A percentile compares a stretch with the other conserved stretches of the same genome.
These are phyloP conservation scores for Rotaria macrura DNA, from an alignment of 2,888 invertebrate genomes.

Conservation along the genomic window DNA sequence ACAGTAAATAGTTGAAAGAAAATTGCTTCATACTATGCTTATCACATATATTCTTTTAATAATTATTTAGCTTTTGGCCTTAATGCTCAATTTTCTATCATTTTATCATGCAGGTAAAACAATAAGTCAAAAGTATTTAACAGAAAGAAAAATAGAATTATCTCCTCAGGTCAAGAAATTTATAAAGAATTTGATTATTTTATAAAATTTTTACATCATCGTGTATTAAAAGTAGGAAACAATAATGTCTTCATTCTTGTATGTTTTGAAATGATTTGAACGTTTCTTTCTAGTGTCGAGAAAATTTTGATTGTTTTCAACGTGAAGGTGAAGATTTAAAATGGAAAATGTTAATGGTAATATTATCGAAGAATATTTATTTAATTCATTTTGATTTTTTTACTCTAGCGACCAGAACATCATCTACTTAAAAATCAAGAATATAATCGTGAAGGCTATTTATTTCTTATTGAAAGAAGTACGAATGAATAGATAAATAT, in stretches of 20 bases:
- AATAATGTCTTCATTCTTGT: not conserved
- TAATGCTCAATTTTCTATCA: slow-evolving; percentile 18
- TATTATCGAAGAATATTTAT: not conserved
- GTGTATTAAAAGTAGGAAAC: not conserved
- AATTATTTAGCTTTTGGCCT: slow-evolving; percentile 10
- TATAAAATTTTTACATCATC: slow-evolving; percentile 11
- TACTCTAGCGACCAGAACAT: slow-evolving; percentile 57
- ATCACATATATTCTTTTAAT: too few relatives aligned
- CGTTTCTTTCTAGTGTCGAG: slow-evolving; percentile 9
- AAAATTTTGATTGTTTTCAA: slow-evolving; percentile 22
- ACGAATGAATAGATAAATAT: slow-evolving; percentile 49
- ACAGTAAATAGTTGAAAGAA: slow-evolving; percentile 55
- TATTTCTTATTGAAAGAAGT: slow-evolving; percentile 93
- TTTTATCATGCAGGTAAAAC: slow-evolving; percentile 52
- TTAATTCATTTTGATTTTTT: not conserved
- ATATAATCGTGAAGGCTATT: slow-evolving; percentile 73
- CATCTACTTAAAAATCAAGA: slow-evolving; percentile 55
- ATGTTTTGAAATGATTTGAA: not conserved
- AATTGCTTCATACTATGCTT: too few relatives aligned
- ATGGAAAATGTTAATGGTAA: slow-evolving; percentile 20
- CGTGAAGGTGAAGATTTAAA: slow-evolving; percentile 19
- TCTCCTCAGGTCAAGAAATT: slow-evolving; percentile 39
- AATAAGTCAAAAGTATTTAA: slow-evolving; percentile 44
- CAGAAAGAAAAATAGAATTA: too few relatives aligned
- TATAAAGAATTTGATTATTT: slow-evolving; percentile 24